Percentiles rank a stretch among this genome's conserved stretches.
Evolutionary conservation across 2,113 vertebrate genomes (phyloP).

Genomic region (Malurus alboscapulatus): DNA sequence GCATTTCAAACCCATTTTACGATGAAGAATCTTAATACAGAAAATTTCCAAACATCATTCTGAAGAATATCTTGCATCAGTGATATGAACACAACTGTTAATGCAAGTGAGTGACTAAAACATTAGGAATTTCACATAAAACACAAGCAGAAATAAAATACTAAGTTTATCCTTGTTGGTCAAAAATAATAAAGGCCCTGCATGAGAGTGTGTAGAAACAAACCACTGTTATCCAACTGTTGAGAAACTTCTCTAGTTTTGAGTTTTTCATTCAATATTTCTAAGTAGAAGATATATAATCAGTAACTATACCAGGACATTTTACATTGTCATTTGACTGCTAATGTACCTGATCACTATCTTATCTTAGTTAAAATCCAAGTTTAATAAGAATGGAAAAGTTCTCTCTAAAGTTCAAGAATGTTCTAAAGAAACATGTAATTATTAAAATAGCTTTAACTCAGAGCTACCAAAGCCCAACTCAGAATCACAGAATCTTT

Average conservation of each 20-base stretch:
- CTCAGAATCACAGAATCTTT: background rate
- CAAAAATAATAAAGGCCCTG: background rate
- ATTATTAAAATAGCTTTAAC: background rate
- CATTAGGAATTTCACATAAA: background rate
- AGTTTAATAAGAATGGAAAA: background rate
- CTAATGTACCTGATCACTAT: background rate
- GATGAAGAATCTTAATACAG: background rate
- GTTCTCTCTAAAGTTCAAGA: background rate
- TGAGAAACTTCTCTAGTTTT: background rate
- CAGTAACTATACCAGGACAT: background rate
- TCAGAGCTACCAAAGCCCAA: background rate
- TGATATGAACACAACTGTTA: background rate
- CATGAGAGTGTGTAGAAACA: background rate
- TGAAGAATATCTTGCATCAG: background rate
- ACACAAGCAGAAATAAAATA: background rate
- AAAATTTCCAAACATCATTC: background rate
- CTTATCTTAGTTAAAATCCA: constrained; percentile 23
- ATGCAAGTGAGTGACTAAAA: background rate
- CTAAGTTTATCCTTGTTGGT: background rate
- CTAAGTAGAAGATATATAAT: background rate
- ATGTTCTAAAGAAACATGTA: background rate
- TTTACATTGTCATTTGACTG: constrained; percentile 38
- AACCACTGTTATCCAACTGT: background rate
- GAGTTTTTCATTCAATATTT: background rate
- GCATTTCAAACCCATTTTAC: background rate